Conservation (phyloP, 2,888 invertebrate species). For the Eupithecia insigniata region DNA sequence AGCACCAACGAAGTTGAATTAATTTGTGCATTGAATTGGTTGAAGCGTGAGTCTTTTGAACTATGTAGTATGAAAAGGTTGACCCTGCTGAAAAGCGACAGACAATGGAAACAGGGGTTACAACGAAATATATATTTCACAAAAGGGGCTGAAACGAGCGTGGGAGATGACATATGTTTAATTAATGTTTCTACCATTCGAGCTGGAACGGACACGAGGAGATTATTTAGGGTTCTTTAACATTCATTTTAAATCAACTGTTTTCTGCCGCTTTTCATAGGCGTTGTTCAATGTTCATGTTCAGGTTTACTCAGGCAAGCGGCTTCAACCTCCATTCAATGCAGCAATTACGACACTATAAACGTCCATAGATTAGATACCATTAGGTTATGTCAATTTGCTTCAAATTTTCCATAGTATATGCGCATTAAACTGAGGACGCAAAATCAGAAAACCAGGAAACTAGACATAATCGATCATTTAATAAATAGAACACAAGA, state of each 20-base stretch:
- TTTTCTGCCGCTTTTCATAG: conserved; percentile 8
- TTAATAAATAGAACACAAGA: conserved; percentile 22
- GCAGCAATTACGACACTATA: not conserved
- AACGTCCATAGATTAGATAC: not conserved
- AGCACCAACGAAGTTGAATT: conserved; percentile 8
- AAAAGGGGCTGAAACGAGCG: conserved; percentile 53
- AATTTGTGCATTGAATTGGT: conserved; percentile 20
- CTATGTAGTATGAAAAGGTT: conserved; percentile 13
- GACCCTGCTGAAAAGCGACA: conserved; percentile 19
- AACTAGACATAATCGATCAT: conserved; percentile 25
- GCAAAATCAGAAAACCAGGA: conserved; percentile 34
- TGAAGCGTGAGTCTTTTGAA: conserved; percentile 18
- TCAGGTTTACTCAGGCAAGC: not conserved
- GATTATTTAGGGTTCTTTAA: conserved; percentile 57
- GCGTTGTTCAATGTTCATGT: no score
- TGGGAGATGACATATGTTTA: conserved; percentile 68
- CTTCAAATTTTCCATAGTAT: not conserved
- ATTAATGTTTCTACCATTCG: conserved; percentile 62
- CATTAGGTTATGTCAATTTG: not conserved
- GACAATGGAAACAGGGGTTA: conserved; percentile 30
- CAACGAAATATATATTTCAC: conserved; percentile 54
- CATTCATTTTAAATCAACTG: conserved; percentile 31
- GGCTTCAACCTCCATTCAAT: not conserved
- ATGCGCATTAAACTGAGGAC: conserved; percentile 1
- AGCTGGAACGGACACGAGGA: conserved; percentile 53